Conservation (phyloP, 2,113 vertebrate species). For the Dicentrarchus labrax region DNA sequence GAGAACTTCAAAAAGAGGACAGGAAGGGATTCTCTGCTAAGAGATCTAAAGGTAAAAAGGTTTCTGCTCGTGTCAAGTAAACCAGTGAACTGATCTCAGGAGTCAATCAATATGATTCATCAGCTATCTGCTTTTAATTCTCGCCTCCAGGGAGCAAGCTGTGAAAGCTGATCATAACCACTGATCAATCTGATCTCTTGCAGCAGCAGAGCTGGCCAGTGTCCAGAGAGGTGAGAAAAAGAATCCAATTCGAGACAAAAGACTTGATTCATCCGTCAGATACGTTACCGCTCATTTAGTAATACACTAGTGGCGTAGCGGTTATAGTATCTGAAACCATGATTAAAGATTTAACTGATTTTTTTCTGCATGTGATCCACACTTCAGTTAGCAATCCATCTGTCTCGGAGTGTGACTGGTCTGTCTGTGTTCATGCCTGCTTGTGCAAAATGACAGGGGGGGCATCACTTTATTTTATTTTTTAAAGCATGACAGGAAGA, state of each 20-base stretch:
- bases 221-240: slow-evolving; percentile 10
- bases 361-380: background rate
- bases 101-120: slow-evolving; percentile 19
- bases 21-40: background rate
- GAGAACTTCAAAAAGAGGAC: background rate
- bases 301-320: background rate
- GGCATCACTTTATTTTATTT: background rate
- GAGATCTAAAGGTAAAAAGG: background rate
- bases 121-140: slow-evolving; percentile 3
- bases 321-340: background rate
- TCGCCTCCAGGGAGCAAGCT: slow-evolving; percentile 8
- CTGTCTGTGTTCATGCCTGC: background rate
- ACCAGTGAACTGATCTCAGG: background rate
- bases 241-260: background rate
- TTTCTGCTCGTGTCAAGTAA: background rate
- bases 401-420: background rate
- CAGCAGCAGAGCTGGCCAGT: background rate
- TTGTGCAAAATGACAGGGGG: background rate
- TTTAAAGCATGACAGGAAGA: background rate
- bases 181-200: slow-evolving; percentile 27
- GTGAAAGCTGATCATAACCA: slow-evolving; percentile 44
- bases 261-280: background rate
- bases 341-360: slow-evolving; percentile 17
- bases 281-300: slow-evolving; percentile 1
- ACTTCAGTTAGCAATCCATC: slow-evolving; percentile 28